Conservation (phyloP, 1,140 invertebrate genomes). For the Dendrolimus kikuchii region DNA sequence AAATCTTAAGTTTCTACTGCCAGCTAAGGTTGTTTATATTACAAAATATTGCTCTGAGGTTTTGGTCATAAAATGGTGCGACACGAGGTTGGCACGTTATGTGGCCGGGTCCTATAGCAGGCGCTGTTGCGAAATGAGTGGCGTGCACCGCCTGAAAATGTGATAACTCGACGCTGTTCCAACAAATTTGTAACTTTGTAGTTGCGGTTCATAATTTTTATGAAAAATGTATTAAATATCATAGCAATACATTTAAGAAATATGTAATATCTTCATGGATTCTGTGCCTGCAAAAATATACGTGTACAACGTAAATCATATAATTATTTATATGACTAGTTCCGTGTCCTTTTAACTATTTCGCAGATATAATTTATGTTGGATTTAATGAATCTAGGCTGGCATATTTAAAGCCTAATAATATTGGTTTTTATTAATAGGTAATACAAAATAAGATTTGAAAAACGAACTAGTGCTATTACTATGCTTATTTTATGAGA, state of each 20-base stretch:
- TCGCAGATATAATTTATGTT: no score
- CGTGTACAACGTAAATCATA: no score
- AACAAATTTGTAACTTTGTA: not conserved
- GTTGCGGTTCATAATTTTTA: constrained; percentile 1
- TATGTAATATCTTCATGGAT: no score
- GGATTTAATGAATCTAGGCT: no score
- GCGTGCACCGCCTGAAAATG: constrained; percentile 1
- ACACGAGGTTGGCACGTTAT: constrained; percentile 9
- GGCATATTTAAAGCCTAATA: no score
- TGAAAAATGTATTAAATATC: not conserved
- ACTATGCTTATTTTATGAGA: constrained; percentile 38
- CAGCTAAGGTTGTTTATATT: not conserved
- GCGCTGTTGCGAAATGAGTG: constrained; percentile 2
- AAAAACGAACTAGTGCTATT: not conserved
- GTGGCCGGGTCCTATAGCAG: constrained; percentile 1
- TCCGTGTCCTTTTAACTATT: no score
- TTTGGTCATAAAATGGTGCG: constrained; percentile 6
- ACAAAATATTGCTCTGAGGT: constrained; percentile 5
- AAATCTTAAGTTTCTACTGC: no score
- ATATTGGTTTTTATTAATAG: no score
- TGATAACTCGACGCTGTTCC: not conserved
- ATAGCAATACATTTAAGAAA: no score
- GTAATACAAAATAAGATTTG: no score
- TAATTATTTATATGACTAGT: no score
- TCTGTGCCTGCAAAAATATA: no score